Percentiles rank a stretch among this genome's conserved stretches.
Evolutionary conservation across 1,140 invertebrate species (phyloP).

Genomic region (Pogonomyrmex californicus): DNA sequence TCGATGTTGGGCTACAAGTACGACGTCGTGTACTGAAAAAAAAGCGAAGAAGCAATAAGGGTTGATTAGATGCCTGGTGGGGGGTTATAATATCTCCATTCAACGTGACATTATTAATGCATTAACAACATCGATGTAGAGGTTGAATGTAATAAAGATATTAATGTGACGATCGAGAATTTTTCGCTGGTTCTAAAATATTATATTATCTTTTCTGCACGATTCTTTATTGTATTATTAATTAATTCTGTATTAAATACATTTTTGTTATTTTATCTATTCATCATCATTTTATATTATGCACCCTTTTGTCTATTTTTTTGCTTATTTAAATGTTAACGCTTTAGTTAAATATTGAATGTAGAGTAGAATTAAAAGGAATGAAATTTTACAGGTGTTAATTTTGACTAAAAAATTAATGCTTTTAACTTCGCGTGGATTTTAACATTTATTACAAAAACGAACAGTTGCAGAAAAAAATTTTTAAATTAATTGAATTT

Average conservation of each 20-base stretch:
- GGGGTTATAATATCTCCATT: constrained; percentile 15
- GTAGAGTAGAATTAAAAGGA: neutral
- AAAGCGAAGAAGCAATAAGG: constrained; percentile 26
- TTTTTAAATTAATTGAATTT: neutral
- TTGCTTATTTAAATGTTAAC: neutral
- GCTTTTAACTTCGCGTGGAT: neutral
- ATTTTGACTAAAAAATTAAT: constrained; percentile 15
- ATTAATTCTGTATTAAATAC: neutral
- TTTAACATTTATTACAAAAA: constrained; percentile 1
- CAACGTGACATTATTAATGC: constrained; percentile 51
- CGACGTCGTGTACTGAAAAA: neutral
- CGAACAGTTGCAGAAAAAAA: neutral
- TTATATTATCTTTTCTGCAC: neutral
- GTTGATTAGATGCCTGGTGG: constrained; percentile 34
- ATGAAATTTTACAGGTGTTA: neutral
- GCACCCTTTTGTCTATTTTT: neutral
- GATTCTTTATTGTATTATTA: neutral
- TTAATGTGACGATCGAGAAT: neutral
- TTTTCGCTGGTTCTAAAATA: neutral
- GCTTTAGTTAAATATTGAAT: neutral
- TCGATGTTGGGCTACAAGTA: neutral
- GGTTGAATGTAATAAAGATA: neutral
- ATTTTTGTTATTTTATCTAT: neutral
- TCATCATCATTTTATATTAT: neutral
- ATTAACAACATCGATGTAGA: constrained; percentile 28